Percentiles rank a stretch among this genome's conserved stretches.
Evolutionary conservation across 2,797 vertebrate species (phyloP).

Genomic region (Alcedo atthis): DNA sequence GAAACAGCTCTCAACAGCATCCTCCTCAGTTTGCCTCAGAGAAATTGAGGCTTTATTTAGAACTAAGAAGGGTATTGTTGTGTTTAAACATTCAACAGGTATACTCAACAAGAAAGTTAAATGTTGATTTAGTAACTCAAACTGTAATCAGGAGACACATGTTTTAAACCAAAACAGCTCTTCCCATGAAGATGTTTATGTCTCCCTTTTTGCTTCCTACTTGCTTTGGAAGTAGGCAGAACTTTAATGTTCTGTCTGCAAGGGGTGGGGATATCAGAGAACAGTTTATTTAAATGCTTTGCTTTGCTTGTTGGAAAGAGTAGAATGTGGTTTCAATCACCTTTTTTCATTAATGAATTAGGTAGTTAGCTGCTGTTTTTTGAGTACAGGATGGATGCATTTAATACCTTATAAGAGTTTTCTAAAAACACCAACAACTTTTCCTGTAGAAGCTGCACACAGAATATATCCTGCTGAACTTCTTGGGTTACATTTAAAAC

Average conservation of each 20-base stretch:
- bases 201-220: neutral
- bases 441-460: neutral
- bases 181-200: neutral
- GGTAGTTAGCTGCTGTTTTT: neutral
- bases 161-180: neutral
- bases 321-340: neutral
- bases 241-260: neutral
- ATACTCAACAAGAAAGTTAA: conserved; percentile 6
- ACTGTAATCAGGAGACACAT: neutral
- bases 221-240: neutral
- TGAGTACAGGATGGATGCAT: neutral
- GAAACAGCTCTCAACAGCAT: neutral
- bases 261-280: neutral
- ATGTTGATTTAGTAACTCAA: conserved; percentile 16
- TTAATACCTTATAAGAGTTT: neutral
- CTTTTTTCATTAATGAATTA: neutral
- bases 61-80: neutral
- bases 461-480: accelerated
- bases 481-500: neutral
- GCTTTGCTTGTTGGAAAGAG: neutral
- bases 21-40: neutral
- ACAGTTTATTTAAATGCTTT: neutral
- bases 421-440: neutral
- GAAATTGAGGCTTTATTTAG: neutral
- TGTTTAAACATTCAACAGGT: conserved; percentile 36